Base-by-base conservation (phyloP, 2,113 vertebrate genomes). In the Clarias macrocephalus region DNA sequence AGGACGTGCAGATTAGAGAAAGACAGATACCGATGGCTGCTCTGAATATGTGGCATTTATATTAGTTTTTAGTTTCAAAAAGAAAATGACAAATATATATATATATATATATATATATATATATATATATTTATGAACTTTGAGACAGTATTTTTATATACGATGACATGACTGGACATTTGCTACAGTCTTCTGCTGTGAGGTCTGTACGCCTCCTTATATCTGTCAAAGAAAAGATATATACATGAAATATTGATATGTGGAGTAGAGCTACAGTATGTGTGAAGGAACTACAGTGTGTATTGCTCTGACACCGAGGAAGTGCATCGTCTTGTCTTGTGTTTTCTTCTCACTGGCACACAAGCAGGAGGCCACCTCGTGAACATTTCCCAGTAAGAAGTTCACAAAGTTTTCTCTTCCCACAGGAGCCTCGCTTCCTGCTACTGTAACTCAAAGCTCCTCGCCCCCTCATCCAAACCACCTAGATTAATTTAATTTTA, bases 301-400 rank as follows among this genome's bases (percentile, higher is more conserved):
- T 28, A 12, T 82, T 52, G 3, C 33, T 42, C 7, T 63, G 21
- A 25, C 57, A 60, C 59, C 16, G 59, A 48, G 33, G 12, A 0
- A 16, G 80, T 42, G 59, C 16, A 3, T 30, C 3, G 28, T 4
- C 11, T 70, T 52, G 30, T 63, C 13, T 25, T 7, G 13, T 66
- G 37, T 3, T 52, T 66, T 66, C 25, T 66, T 25, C 48, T 84
- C 81, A 63, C 89, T 85, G 11, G 13, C 59, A 62, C 80, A 62
- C 80, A 42, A 82, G 25, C 80, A 83, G 42, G 59, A 68, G 21
- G 62, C 23, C 23, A 83, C 48, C 42, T 30, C 10, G 30, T 3
- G 37, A 15, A 12, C 21, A 33, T 42, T 60, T 33, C 28, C 18
- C 68, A 42, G 12, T 5, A 21, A 60, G 23, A 23, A 33, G 48